Conservation (phyloP, 2,888 invertebrate genomes). For the Chalcis sispes region DNA sequence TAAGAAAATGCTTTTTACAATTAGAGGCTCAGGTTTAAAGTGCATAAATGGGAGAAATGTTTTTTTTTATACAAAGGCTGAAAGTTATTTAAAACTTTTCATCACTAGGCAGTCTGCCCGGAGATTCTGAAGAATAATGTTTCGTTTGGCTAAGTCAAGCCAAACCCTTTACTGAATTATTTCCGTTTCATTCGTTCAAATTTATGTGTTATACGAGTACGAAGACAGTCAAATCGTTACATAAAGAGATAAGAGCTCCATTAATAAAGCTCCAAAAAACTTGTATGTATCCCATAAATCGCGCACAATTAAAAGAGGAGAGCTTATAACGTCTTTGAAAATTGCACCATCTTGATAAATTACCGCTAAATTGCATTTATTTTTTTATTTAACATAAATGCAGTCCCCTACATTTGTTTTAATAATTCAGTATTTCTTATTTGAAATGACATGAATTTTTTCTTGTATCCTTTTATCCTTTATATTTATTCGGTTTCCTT, state of each 20-base stretch:
- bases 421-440: no score
- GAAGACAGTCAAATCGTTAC: slow-evolving; percentile 36
- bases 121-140: slow-evolving; percentile 42
- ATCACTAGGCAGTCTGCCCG: slow-evolving; percentile 43
- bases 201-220: slow-evolving; percentile 44
- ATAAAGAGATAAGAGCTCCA: slow-evolving; percentile 51
- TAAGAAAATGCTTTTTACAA: slow-evolving; percentile 57
- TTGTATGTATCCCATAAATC: not conserved
- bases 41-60: slow-evolving; percentile 29
- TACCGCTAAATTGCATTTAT: no score
- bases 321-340: not conserved
- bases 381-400: no score
- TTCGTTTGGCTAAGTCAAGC: slow-evolving; percentile 26
- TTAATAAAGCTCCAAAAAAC: slow-evolving; percentile 39
- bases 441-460: no score
- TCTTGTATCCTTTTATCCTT: no score
- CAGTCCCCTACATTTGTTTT: no score
- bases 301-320: slow-evolving; percentile 25
- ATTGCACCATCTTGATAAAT: not conserved
- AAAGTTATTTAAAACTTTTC: slow-evolving; percentile 53
- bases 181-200: slow-evolving; percentile 48
- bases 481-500: no score
- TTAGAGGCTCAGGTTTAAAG: slow-evolving; percentile 37
- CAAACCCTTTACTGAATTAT: slow-evolving; percentile 53
- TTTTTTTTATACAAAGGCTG: slow-evolving; percentile 14